Base-by-base conservation (phyloP, 2,888 invertebrate species). In the Galerucella pusilla region DNA sequence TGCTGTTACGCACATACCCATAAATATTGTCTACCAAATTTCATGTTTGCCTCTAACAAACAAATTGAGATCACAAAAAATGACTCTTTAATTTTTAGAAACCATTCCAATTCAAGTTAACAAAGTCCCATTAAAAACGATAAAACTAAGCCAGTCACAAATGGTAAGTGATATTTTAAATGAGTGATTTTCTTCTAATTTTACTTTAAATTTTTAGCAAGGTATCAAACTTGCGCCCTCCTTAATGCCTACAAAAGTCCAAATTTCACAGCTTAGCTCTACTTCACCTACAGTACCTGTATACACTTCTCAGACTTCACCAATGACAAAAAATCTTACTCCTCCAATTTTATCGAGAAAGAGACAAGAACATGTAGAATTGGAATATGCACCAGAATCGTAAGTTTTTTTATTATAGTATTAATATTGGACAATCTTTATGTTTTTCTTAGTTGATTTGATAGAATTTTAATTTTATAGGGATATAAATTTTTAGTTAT, bases 301-400 rank as follows among this genome's bases (percentile, higher is more conserved):
- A 16, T 76, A 73, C 45, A 74, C 68, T 88, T 67, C 76, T 20
- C 76, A 66, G 20, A 28, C 67, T 1, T 63, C 76, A n/a, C 89
- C 84, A 88, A 88, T 69, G 20, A 52, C 71, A 12, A 83, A 83
- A 77, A 82, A 89, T 81, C 90, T 90, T 80, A 91, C 91, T 78
- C 91, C 91, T 28, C 90, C 91, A 46, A 91, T 92, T 78, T 85
- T 92, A 80, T 88, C 89, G 49, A 87, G 91, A 73, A 92, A 92
- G 86, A 88, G 91, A 75, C 90, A 90, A 77, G 91, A 92, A 80
- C 87, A 83, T 45, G 77, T 89, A 16, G 91, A 91, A 76, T 87
- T 89, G 73, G 91, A 91, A 77, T 90, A 88, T 82, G 86, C 89
- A 79, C 89, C 90, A 77, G 91, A 91, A 87, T 90, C 89, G 90